phyloP scores from a whole-genome alignment of 1,140 invertebrate genomes.

The Schlechtendalia chinensis region DNA sequence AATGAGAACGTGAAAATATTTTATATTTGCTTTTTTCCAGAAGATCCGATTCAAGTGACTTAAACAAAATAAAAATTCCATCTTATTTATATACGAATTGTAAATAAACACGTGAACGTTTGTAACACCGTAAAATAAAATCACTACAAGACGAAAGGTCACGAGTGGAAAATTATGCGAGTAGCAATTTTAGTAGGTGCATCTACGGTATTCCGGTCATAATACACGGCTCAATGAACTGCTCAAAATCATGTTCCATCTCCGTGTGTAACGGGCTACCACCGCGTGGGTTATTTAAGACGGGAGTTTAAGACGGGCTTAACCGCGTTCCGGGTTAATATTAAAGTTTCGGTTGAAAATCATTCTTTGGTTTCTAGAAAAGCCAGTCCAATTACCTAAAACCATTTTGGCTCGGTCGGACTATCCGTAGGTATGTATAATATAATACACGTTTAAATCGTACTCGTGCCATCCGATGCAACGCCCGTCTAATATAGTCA shows the following conservation, averaged over 20 bases:
- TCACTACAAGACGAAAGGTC: no score
- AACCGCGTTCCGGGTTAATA: neutral
- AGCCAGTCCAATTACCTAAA: neutral
- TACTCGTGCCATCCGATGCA: no score
- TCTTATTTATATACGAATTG: no score
- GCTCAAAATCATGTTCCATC: neutral
- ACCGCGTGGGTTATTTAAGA: neutral
- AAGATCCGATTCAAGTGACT: no score
- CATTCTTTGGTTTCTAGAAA: neutral
- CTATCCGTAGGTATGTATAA: neutral
- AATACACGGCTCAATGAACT: neutral
- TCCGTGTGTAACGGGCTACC: neutral
- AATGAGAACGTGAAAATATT: no score
- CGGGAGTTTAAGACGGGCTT: neutral
- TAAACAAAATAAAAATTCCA: no score
- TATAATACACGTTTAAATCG: no score
- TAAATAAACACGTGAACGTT: no score
- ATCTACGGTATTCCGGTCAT: neutral
- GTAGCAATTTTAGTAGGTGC: neutral
- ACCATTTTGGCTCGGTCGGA: neutral
- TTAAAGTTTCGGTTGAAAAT: neutral
- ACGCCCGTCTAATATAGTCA: no score
- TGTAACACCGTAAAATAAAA: no score
- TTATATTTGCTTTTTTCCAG: no score
- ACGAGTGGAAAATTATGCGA: no score